Base-by-base conservation (phyloP, 2,113 vertebrate species). In the Pseudopipra pipra region DNA sequence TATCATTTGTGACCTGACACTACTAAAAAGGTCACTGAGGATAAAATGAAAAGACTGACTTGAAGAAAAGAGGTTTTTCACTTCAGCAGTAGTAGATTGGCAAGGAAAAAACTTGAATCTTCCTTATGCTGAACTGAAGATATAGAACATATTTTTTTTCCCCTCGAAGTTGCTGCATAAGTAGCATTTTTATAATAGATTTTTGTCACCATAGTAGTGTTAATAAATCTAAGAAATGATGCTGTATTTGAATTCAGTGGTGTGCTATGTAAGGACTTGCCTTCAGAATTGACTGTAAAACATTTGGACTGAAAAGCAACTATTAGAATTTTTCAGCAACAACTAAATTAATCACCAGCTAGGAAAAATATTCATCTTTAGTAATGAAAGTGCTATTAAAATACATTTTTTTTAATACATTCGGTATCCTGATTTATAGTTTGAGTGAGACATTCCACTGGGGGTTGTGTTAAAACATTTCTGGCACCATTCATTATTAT, bases 301-400 rank as follows among this genome's bases (percentile, higher is more conserved):
- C 8, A 59, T 87, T 96, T 92, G n/a, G 82, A 90, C 83, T 56
- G 65, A 95, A 91, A 96, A 97, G 15, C 58, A 96, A 75, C 87
- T 83, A 95, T 86, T 88, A 88, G 35, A 87, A 76, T 92, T 95
- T 97, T 93, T 89, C 75, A 96, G 31, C 37, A 91, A 73, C 5
- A 12, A 65, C 14, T 25, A 51, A 35, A 89, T 95, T 91, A 81
- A 89, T 76, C 17, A 61, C 23, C 35, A 71, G 12, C 16, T 91
- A 86, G 25, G 54, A 82, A 92, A 89, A 80, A 70, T 83, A 72
- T 8, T 89, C 16, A 51, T 85, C 52, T 90, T 88, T 66, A 5
- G 12, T 93, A 95, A 85, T 92, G 65, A 41, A 78, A 77, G 20
- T 77, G 16, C 47, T 89, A 35, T 62, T 80, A 78, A 87, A 92